Conservation (phyloP, 2,797 vertebrate species). For the Amniataba percoides region DNA sequence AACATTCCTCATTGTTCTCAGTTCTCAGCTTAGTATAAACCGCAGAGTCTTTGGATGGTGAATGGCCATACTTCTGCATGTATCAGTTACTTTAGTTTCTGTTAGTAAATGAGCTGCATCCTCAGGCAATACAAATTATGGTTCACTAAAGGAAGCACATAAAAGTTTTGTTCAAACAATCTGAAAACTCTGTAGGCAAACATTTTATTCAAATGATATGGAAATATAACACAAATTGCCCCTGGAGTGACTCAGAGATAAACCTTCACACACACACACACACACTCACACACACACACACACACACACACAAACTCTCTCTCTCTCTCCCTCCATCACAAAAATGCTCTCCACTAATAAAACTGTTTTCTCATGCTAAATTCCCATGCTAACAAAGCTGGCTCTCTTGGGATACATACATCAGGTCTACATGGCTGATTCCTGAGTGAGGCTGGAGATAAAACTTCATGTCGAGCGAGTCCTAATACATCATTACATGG, state of each 20-base stretch:
- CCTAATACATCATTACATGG: constrained; percentile 40
- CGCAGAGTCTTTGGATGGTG: background rate
- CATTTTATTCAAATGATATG: constrained; percentile 42
- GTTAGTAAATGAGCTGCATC: background rate
- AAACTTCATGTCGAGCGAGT: constrained; percentile 20
- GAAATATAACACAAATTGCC: constrained; percentile 30
- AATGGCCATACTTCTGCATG: background rate
- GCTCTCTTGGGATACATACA: constrained; percentile 52
- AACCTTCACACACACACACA: background rate
- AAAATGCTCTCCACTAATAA: constrained; percentile 17
- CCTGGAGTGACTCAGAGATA: constrained; percentile 16
- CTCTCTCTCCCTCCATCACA: background rate
- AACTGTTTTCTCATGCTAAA: constrained; percentile 60
- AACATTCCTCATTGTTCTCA: too few species aligned
- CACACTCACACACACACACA: constrained; percentile 3
- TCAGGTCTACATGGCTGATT: constrained; percentile 44
- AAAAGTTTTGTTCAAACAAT: constrained; percentile 19
- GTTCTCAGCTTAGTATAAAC: background rate
- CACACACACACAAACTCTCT: background rate
- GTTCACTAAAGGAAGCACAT: background rate
- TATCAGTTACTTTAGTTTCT: background rate
- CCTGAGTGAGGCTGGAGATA: constrained; percentile 31
- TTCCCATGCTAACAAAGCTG: constrained; percentile 56
- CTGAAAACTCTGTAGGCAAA: constrained; percentile 3
- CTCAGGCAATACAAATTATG: constrained; percentile 6